Evolutionary conservation across 2,113 vertebrate genomes (phyloP).

Genomic region (Gulo gulo): DNA sequence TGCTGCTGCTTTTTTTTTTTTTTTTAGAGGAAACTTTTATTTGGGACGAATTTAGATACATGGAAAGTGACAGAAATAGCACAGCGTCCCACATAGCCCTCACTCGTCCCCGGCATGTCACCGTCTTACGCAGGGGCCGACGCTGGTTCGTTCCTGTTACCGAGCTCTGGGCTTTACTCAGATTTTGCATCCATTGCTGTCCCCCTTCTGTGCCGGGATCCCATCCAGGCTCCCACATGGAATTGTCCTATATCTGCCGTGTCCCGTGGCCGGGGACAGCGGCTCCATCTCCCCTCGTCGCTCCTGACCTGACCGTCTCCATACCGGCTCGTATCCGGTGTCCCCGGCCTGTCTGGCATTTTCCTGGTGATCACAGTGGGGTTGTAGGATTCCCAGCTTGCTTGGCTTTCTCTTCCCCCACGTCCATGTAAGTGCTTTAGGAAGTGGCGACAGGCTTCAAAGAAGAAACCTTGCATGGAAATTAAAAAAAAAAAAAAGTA

Average conservation of each 20-base stretch:
- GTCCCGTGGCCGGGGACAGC: neutral
- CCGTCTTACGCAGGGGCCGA: too few relatives aligned
- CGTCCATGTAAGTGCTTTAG: neutral
- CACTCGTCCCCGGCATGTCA: fast-evolving
- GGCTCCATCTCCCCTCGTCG: neutral
- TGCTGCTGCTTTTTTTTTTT: neutral
- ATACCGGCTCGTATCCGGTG: fast-evolving
- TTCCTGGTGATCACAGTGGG: neutral
- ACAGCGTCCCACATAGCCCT: neutral
- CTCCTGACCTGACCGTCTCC: fast-evolving
- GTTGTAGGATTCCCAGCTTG: fast-evolving
- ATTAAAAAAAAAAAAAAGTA: neutral
- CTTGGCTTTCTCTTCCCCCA: neutral
- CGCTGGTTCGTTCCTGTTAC: too few relatives aligned
- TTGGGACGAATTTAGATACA: neutral
- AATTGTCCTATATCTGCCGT: fast-evolving
- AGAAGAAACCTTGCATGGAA: neutral
- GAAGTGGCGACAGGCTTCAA: neutral
- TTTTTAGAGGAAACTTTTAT: neutral
- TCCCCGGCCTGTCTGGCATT: fast-evolving
- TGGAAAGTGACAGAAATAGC: neutral
- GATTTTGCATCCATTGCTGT: neutral
- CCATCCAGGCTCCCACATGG: neutral
- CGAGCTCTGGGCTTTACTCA: neutral
- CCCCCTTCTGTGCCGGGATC: neutral